A percentile compares a stretch with the other conserved stretches of the same genome.
phyloP scores from a whole-genome alignment of 2,797 vertebrate species.

The Rhodeus uyekii region DNA sequence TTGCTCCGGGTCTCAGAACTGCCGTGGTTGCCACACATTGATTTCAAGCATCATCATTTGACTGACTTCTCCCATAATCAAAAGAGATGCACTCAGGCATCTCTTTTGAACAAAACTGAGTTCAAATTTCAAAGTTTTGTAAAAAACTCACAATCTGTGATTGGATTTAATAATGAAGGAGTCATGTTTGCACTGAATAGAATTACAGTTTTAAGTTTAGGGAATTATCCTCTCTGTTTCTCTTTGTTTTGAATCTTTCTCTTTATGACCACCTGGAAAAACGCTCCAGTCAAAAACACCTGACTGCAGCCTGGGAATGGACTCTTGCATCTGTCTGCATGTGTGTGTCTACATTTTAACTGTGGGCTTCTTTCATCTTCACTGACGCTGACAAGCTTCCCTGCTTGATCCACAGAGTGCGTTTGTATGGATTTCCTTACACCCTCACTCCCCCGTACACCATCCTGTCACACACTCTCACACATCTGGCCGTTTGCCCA shows the following conservation, averaged over 20 bases:
- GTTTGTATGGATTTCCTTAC: background rate
- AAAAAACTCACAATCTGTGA: background rate
- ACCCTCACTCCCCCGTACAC: conserved; percentile 43
- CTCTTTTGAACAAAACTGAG: background rate
- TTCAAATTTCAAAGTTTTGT: background rate
- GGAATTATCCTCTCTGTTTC: background rate
- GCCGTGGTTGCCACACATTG: no score
- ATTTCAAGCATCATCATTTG: background rate
- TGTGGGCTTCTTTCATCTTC: conserved; percentile 36
- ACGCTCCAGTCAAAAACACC: conserved; percentile 29
- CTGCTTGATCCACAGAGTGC: conserved; percentile 23
- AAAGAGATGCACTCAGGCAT: background rate
- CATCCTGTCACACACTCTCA: conserved; percentile 25
- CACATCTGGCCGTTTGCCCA: conserved; percentile 41
- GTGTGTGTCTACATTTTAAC: conserved; percentile 51
- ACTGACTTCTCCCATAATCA: background rate
- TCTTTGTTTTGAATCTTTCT: background rate
- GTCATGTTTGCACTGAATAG: background rate
- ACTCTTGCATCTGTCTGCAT: conserved; percentile 51
- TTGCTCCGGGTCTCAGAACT: no score
- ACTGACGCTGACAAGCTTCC: conserved; percentile 43
- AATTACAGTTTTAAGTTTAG: background rate
- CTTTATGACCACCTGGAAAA: conserved; percentile 34
- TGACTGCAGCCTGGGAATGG: conserved; percentile 13
- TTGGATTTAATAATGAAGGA: background rate